Conservation (phyloP, 1,140 invertebrate genomes). For the Aphaenogaster rudis region DNA sequence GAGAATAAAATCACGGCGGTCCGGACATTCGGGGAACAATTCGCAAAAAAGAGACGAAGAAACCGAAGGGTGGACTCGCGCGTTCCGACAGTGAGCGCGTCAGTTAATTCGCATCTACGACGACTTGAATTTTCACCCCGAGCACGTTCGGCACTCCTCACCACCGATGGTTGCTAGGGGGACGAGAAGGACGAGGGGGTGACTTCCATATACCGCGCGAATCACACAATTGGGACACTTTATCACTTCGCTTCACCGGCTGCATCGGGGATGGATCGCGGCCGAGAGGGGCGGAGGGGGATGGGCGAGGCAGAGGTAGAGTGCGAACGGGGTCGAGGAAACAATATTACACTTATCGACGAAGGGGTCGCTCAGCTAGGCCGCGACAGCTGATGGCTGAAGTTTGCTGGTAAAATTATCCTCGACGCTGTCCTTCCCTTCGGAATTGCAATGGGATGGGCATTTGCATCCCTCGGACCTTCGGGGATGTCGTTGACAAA, state of each 20-base stretch:
- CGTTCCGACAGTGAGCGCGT: slow-evolving; percentile 29
- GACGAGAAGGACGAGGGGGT: too few species aligned
- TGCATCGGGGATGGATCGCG: slow-evolving; percentile 38
- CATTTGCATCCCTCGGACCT: neutral
- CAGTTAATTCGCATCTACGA: slow-evolving; percentile 55
- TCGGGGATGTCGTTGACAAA: neutral
- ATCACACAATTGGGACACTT: slow-evolving; percentile 67
- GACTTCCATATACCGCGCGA: slow-evolving; percentile 33
- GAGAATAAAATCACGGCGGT: neutral
- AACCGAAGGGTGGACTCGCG: neutral
- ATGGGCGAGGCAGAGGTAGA: slow-evolving; percentile 10
- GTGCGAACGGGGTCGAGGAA: slow-evolving; percentile 67
- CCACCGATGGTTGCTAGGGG: neutral
- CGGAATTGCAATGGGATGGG: neutral
- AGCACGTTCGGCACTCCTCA: slow-evolving; percentile 49
- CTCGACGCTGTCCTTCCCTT: neutral
- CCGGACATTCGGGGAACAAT: neutral
- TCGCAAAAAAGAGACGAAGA: neutral
- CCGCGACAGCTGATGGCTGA: slow-evolving; percentile 50
- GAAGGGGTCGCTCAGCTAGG: slow-evolving; percentile 22
- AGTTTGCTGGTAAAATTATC: slow-evolving; percentile 56
- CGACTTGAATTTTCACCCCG: slow-evolving; percentile 54
- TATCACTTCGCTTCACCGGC: slow-evolving; percentile 65
- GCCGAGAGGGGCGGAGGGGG: neutral
- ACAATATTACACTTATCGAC: slow-evolving; percentile 73